Evolutionary conservation across 2,113 vertebrate genomes (phyloP).

Genomic region (Odontophorus gujanensis): DNA sequence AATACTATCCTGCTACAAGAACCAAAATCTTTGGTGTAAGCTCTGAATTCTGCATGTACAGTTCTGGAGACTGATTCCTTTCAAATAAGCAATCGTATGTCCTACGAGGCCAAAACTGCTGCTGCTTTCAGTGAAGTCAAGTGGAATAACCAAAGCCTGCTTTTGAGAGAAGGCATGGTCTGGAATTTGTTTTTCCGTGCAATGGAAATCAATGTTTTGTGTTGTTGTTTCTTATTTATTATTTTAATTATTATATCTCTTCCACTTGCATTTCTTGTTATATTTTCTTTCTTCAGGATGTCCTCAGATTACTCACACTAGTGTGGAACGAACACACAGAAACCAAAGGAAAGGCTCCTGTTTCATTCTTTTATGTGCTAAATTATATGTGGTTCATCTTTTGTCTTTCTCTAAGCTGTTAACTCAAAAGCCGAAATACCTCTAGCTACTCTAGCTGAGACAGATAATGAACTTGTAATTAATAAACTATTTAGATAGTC

Average conservation of each 20-base stretch:
- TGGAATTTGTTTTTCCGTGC: fast-evolving
- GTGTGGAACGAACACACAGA: background rate
- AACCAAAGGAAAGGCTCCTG: background rate
- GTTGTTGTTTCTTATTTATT: background rate
- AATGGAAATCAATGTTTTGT: background rate
- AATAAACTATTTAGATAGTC: background rate
- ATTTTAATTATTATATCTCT: background rate
- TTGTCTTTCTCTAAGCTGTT: background rate
- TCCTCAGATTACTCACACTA: background rate
- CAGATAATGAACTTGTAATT: background rate
- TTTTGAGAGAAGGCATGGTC: background rate
- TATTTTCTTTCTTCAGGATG: background rate
- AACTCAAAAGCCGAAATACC: background rate
- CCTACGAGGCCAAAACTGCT: background rate
- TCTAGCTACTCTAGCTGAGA: background rate
- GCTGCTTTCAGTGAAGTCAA: background rate
- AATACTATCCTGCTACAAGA: background rate
- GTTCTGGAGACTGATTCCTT: background rate
- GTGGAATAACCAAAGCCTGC: background rate
- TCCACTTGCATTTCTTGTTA: background rate
- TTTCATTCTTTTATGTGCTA: background rate
- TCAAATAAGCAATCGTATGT: fast-evolving
- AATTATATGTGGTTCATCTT: background rate
- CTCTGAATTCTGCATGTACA: fast-evolving
- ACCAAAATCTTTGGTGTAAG: background rate